These are phyloP conservation scores for Phortica okadai DNA, from an alignment of 2,888 invertebrate species.

Conservation along the genomic window DNA sequence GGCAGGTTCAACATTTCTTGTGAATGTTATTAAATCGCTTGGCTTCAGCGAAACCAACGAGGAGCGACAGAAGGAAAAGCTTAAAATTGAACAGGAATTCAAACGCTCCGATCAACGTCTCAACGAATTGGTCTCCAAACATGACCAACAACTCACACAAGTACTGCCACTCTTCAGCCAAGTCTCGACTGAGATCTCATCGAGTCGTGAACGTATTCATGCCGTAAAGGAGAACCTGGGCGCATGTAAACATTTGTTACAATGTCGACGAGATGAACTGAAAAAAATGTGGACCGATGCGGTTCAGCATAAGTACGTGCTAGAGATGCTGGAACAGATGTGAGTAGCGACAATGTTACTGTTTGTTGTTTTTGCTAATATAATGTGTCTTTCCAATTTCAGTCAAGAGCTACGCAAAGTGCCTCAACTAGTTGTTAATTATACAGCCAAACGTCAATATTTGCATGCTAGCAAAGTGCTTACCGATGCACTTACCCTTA, in stretches of 20 bases:
- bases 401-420: constrained; percentile 87
- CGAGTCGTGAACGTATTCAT: constrained; percentile 85
- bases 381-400: constrained; percentile 36
- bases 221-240: constrained; percentile 88
- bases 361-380: not conserved
- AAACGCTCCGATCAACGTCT: constrained; percentile 92
- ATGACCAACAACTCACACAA: constrained; percentile 90
- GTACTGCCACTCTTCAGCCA: constrained; percentile 84
- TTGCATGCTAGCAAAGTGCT: constrained; percentile 90
- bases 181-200: constrained; percentile 86
- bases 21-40: constrained; percentile 95
- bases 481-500: constrained; percentile 82
- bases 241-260: constrained; percentile 89
- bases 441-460: constrained; percentile 86
- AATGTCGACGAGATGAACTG: constrained; percentile 94
- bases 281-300: constrained; percentile 96
- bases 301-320: constrained; percentile 94
- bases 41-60: constrained; percentile 96
- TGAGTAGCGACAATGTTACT: constrained; percentile 49
- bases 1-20: constrained; percentile 85
- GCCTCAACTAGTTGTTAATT: constrained; percentile 82
- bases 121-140: constrained; percentile 90
- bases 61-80: constrained; percentile 93
- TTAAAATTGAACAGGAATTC: constrained; percentile 94
- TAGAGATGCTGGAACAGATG: constrained; percentile 92